Evolutionary conservation across 2,113 vertebrate genomes (phyloP), one percentile per base, ranked within the genome.

Genomic region (Aleadryas rufinucha): DNA sequence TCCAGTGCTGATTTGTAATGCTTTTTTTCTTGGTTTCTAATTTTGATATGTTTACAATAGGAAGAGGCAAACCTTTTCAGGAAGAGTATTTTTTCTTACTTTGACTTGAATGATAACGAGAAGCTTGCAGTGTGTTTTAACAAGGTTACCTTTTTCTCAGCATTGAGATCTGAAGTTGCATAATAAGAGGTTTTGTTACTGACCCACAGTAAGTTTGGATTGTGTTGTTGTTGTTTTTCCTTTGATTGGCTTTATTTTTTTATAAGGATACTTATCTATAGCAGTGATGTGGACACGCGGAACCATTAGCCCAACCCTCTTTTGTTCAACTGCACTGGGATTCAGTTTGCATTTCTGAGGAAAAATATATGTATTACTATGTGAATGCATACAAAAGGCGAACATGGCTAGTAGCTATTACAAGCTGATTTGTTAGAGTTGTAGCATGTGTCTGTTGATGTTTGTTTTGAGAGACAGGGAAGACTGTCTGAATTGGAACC

Each of bases 311-410:
- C 30, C 33, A 63, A 1, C 20, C 9, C 7, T 37, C 61, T 17
- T 65, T 69, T 57, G 21, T n/a, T 72, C 35, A 78, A 0, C 33
- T 61, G 23, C 57, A 20, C 14, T 57, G 22, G 20, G 49, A 37
- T 71, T 84, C 35, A 19, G 4, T 78, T 84, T 68, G 24, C 14
- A 4, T 68, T 89, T 87, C 23, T 35, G 31, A 56, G 49, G 35
- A 37, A 71, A 69, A 72, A 18, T 19, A 16, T 0, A 7, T n/a
- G n/a, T 52, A 23, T 39, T 44, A 26, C 8, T 42, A 3, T 19
- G 22, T 59, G 35, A 66, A 22, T 35, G 22, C 1, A 8, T 22
- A 15, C 0, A 3, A 37, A 59, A 64, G 49, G 26, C 4, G 3
- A 16, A 3, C 28, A 15, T n/a, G 49, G 54, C 33, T 44, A 44